Base-by-base conservation (phyloP, 2,797 vertebrate species). In the Pangasius larnaudii region DNA sequence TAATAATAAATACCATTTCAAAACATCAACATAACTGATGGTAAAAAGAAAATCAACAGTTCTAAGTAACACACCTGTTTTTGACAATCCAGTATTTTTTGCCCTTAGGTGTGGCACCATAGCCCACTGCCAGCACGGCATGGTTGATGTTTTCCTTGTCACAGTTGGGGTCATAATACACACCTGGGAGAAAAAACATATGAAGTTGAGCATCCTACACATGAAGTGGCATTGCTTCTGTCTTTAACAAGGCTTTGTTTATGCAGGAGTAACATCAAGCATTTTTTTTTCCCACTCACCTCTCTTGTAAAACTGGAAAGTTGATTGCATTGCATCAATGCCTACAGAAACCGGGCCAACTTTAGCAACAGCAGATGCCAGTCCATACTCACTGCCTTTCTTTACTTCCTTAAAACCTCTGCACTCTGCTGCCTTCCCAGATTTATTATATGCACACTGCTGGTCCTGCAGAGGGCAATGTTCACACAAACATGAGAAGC, bases 21-120 rank as follows among this genome's bases (percentile, higher is more conserved):
- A 46, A 86, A 51, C 36, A 42, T 36, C 24, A 46, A 27, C 24
- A 49, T 58, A 59, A 61, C 19, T 24, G 18, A 46, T 59, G 36
- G 30, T 42, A 33, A 75, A 81, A 42, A 74, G 65, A 56, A 11
- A 33, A 87, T 72, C 5, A 58, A 72, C 16, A 56, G 18, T 10
- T 65, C 3, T 24, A 86, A 39, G 18, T 27, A 78, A 69, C 30
- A 0, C 93, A 99, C 98, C 98, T 99, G 97, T 99, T 99, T 95
- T 99, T 99, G 88, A 99, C 90, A 88, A 99, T 99, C 98, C 98
- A 99, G 93, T 95, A 97, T 89, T 98, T 98, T 92, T 93, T 95
- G 30, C 97, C 97, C 86, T 95, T 97, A 89, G 95, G 86, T 91
- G 94, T 97, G 0, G 94, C 92, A 4, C 98, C 98, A 0, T 97